Percentiles rank a stretch among this genome's conserved stretches.
Evolutionary conservation across 2,888 invertebrate genomes (phyloP).

Genomic region (Nomada lathburiana): DNA sequence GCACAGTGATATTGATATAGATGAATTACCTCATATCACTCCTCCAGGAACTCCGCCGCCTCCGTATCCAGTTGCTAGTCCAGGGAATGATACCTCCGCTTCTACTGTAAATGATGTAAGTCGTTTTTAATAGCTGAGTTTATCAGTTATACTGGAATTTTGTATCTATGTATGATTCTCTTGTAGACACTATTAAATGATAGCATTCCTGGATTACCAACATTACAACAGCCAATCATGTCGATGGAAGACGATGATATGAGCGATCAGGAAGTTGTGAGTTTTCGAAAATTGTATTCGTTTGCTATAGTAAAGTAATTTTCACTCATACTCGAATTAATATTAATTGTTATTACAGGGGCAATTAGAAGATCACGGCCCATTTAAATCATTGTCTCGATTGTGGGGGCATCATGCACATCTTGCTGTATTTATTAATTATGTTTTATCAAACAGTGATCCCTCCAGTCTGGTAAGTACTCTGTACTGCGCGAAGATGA

Average conservation of each 20-base stretch:
- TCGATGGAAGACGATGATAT: slow-evolving; percentile 98
- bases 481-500: neutral
- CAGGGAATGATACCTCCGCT: slow-evolving; percentile 75
- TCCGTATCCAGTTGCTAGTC: slow-evolving; percentile 88
- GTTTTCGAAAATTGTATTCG: slow-evolving; percentile 71
- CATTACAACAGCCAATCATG: slow-evolving; percentile 91
- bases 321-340: neutral
- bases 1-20: slow-evolving; percentile 82
- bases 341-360: slow-evolving; percentile 85
- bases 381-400: slow-evolving; percentile 93
- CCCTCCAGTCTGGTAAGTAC: slow-evolving; percentile 89
- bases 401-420: slow-evolving; percentile 95
- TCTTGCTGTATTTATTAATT: slow-evolving; percentile 97
- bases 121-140: neutral
- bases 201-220: slow-evolving; percentile 79
- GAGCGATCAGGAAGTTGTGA: slow-evolving; percentile 93
- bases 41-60: slow-evolving; percentile 96
- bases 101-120: slow-evolving; percentile 79
- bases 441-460: slow-evolving; percentile 93
- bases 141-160: neutral
- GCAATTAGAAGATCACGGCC: slow-evolving; percentile 92
- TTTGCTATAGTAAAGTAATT: neutral
- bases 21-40: slow-evolving; percentile 84
- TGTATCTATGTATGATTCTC: neutral
- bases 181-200: slow-evolving; percentile 72